A percentile compares a stretch with the other conserved stretches of the same genome.
phyloP scores from a whole-genome alignment of 2,888 invertebrate genomes.

The Xestoiulus laeticollis region DNA sequence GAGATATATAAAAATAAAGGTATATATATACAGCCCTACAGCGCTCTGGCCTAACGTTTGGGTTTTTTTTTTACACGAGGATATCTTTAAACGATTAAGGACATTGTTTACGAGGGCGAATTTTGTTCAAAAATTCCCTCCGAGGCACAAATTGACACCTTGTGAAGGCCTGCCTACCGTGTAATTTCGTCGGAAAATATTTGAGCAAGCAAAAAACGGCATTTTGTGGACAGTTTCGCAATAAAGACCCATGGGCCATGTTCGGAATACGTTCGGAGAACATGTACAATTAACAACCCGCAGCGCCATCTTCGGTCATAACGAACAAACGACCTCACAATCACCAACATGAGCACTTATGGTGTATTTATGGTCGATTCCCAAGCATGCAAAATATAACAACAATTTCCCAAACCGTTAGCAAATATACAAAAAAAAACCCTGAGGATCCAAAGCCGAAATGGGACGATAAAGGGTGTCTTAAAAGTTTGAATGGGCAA shows the following conservation, averaged over 20 bases:
- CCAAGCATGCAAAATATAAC: not conserved
- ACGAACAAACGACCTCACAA: not conserved
- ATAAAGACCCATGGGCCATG: not conserved
- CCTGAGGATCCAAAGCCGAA: conserved; percentile 36
- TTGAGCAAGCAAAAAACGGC: not conserved
- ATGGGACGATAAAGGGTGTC: not conserved
- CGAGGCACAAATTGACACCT: conserved; percentile 31
- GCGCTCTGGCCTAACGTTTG: conserved; percentile 30
- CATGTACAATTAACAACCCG: not conserved
- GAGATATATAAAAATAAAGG: conserved; percentile 18
- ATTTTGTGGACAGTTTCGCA: conserved; percentile 39
- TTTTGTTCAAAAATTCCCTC: conserved; percentile 38
- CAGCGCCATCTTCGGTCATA: not conserved
- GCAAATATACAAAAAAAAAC: not conserved
- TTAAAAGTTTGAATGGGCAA: not conserved
- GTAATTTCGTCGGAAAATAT: not conserved
- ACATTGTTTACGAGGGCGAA: conserved; percentile 27
- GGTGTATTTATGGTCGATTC: not conserved
- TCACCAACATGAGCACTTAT: not conserved
- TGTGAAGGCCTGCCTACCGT: not conserved
- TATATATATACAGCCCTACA: conserved; percentile 27
- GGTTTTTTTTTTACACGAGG: conserved; percentile 12
- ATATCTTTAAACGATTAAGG: conserved; percentile 38
- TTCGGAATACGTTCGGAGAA: not conserved
- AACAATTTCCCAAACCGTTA: not conserved